Evolutionary conservation across 37 sponge, comb jelly and placozoan genomes (phyloP).

Genomic region (Agelas oroides): DNA sequence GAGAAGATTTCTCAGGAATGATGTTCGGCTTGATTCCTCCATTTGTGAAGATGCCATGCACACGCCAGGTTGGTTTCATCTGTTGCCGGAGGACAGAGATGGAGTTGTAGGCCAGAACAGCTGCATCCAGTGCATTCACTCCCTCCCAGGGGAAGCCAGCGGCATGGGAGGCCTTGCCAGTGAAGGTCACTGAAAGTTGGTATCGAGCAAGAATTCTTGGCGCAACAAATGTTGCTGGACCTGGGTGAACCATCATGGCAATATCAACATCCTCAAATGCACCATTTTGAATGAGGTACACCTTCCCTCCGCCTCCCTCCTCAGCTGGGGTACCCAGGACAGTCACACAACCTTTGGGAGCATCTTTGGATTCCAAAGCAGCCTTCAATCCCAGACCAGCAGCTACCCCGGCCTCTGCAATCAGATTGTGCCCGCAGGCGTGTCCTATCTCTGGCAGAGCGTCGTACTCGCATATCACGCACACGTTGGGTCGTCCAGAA

Average conservation of each 20-base stretch:
- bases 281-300: slow-evolving; percentile 68
- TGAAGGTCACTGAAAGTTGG: slow-evolving; percentile 24
- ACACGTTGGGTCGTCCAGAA: slow-evolving; percentile 72
- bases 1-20: slow-evolving; percentile 54
- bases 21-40: slow-evolving; percentile 77
- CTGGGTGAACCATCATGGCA: slow-evolving; percentile 90
- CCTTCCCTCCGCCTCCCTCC: slow-evolving; percentile 85
- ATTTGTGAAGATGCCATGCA: slow-evolving; percentile 78
- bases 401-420: slow-evolving; percentile 85
- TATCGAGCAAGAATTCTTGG: slow-evolving; percentile 8
- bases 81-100: slow-evolving; percentile 87
- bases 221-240: slow-evolving; percentile 18
- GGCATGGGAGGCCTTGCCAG: slow-evolving; percentile 77
- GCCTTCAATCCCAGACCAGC: slow-evolving; percentile 85
- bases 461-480: slow-evolving; percentile 89
- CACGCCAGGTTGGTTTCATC: slow-evolving; percentile 78
- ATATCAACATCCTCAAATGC: slow-evolving; percentile 75
- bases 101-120: slow-evolving; percentile 75
- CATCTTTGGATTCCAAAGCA: slow-evolving; percentile 45
- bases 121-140: slow-evolving; percentile 89
- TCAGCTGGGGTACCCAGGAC: slow-evolving; percentile 92
- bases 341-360: slow-evolving; percentile 46
- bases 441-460: slow-evolving; percentile 91
- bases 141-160: slow-evolving; percentile 86
- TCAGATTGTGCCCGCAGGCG: slow-evolving; percentile 92